phyloP scores from a whole-genome alignment of 2,113 vertebrate species.

The Guaruba guarouba region DNA sequence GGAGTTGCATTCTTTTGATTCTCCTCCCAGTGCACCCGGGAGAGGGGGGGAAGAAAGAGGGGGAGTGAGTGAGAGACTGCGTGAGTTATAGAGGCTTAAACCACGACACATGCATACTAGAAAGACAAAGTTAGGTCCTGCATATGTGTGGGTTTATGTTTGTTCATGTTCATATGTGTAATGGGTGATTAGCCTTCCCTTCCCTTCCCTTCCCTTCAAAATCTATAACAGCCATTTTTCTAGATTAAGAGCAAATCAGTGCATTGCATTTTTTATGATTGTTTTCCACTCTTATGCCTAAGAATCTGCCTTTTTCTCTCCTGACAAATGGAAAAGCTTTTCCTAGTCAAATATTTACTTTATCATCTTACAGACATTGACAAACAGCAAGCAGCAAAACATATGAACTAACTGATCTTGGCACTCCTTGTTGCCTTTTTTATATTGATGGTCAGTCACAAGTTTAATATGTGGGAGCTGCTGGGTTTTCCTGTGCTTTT shows the following conservation, averaged over 20 bases:
- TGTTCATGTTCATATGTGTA: too few species aligned
- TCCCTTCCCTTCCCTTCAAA: neutral
- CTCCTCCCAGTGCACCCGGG: too few species aligned
- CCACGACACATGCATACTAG: too few species aligned
- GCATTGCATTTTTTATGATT: neutral
- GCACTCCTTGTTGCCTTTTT: neutral
- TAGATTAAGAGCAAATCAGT: neutral
- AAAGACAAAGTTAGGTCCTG: too few species aligned
- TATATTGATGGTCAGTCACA: neutral
- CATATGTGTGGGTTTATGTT: too few species aligned
- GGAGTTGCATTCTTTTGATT: too few species aligned
- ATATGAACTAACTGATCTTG: neutral
- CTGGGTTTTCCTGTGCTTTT: neutral
- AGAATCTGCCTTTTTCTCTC: neutral
- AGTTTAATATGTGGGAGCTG: neutral
- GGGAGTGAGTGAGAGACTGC: too few species aligned
- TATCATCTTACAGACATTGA: neutral
- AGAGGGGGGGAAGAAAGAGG: too few species aligned
- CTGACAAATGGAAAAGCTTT: neutral
- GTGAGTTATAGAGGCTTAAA: too few species aligned
- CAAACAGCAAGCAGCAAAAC: neutral
- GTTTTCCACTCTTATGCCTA: neutral
- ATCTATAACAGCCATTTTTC: neutral
- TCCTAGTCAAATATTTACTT: neutral
- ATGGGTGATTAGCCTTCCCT: neutral